These are phyloP conservation scores for Matsumurasca onukii DNA, from an alignment of 1,140 invertebrate species.

Conservation along the genomic window DNA sequence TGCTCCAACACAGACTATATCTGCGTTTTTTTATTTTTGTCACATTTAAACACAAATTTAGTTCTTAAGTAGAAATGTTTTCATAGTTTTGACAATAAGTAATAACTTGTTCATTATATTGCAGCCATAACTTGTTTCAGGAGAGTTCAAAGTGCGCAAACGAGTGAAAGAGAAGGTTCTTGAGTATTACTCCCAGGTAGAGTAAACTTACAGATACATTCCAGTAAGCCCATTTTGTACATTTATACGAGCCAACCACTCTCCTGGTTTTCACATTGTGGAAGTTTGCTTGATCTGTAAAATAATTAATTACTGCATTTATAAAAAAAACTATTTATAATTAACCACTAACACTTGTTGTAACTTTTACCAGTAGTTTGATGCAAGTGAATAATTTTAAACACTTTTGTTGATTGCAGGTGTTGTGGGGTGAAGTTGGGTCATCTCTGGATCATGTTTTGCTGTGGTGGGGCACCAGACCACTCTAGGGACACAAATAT, in stretches of 20 bases:
- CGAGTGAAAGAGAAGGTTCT: conserved; percentile 52
- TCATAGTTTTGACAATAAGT: conserved; percentile 13
- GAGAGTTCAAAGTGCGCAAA: conserved; percentile 48
- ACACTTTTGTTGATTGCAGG: too few species aligned
- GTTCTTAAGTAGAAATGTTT: background rate
- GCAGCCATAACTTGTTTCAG: conserved; percentile 45
- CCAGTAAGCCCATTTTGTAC: too few species aligned
- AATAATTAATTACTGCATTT: too few species aligned
- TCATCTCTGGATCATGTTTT: conserved; percentile 72
- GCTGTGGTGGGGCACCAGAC: conserved; percentile 74
- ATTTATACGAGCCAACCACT: too few species aligned
- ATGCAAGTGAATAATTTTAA: too few species aligned
- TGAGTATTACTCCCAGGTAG: conserved; percentile 59
- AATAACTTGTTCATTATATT: background rate
- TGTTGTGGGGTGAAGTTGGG: conserved; percentile 71
- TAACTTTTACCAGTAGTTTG: too few species aligned
- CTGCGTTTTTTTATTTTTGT: background rate
- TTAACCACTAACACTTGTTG: too few species aligned
- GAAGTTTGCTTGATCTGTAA: too few species aligned
- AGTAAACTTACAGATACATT: too few species aligned
- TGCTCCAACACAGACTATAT: conserved; percentile 36
- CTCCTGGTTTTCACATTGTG: too few species aligned
- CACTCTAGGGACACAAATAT: conserved; percentile 61
- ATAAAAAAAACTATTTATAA: too few species aligned
- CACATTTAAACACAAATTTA: background rate